These are phyloP conservation scores for Ormia ochracea DNA, from an alignment of 2,888 invertebrate species.

Conservation along the genomic window DNA sequence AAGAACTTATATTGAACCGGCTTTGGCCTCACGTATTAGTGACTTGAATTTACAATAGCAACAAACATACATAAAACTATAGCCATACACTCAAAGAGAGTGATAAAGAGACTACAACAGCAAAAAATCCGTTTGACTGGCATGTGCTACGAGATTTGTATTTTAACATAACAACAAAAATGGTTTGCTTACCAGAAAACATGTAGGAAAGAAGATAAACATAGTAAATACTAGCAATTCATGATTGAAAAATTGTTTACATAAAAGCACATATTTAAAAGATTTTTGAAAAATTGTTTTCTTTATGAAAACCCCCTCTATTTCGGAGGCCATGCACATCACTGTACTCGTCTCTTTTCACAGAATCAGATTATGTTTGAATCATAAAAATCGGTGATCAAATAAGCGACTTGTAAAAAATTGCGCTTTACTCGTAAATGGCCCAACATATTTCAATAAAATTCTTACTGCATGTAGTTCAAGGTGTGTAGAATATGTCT, in stretches of 20 bases:
- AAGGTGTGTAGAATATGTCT: neutral
- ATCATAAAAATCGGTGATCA: constrained; percentile 68
- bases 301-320: constrained; percentile 38
- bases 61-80: neutral
- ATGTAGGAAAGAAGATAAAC: constrained; percentile 3
- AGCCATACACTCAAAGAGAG: neutral
- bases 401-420: constrained; percentile 55
- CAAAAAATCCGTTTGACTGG: constrained; percentile 38
- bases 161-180: constrained; percentile 4
- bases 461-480: constrained; percentile 52
- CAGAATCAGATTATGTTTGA: constrained; percentile 70
- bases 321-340: constrained; percentile 52
- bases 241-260: constrained; percentile 61
- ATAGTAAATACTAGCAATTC: constrained; percentile 27
- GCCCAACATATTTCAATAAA: neutral
- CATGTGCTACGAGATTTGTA: constrained; percentile 41
- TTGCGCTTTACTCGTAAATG: constrained; percentile 53
- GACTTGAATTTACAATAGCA: constrained; percentile 37
- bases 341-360: neutral
- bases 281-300: constrained; percentile 72
- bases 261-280: constrained; percentile 68
- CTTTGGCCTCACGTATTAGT: constrained; percentile 50
- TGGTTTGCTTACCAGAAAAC: neutral
- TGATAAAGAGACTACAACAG: neutral
- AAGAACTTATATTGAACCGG: constrained; percentile 37